Percentiles rank a stretch among this genome's conserved stretches.
phyloP scores from a whole-genome alignment of 2,888 invertebrate genomes.

The Notodonta dromedarius region DNA sequence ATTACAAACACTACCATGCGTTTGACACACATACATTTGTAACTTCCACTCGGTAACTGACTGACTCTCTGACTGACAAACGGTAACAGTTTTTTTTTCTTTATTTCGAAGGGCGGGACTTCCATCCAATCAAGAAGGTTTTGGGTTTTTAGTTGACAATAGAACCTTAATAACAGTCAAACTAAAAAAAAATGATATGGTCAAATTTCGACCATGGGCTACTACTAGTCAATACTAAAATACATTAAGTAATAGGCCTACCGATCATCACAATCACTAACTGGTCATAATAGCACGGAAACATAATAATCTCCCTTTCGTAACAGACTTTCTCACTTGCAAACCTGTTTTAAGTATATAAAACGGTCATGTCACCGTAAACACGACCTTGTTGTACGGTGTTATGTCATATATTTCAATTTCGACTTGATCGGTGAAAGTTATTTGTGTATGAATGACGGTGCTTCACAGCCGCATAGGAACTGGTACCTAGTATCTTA shows the following conservation, averaged over 20 bases:
- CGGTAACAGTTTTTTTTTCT: too few species aligned
- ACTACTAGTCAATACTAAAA: too few species aligned
- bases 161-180: too few species aligned
- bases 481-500: not conserved
- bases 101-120: too few species aligned
- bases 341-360: slow-evolving; percentile 16
- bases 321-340: slow-evolving; percentile 30
- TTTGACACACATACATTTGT: too few species aligned
- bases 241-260: not conserved
- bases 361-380: slow-evolving; percentile 4
- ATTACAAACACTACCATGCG: too few species aligned
- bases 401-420: slow-evolving; percentile 12
- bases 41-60: too few species aligned
- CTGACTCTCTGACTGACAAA: too few species aligned
- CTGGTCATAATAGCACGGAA: slow-evolving; percentile 13
- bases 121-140: too few species aligned
- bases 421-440: slow-evolving; percentile 24
- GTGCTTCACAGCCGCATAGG: not conserved
- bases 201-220: too few species aligned
- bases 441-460: slow-evolving; percentile 23
- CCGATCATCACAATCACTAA: slow-evolving; percentile 7
- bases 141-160: too few species aligned
- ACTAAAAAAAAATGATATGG: too few species aligned
- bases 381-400: slow-evolving; percentile 14
- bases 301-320: slow-evolving; percentile 15